phyloP scores from a whole-genome alignment of 1,140 invertebrate genomes.

The Bombyx mori region DNA sequence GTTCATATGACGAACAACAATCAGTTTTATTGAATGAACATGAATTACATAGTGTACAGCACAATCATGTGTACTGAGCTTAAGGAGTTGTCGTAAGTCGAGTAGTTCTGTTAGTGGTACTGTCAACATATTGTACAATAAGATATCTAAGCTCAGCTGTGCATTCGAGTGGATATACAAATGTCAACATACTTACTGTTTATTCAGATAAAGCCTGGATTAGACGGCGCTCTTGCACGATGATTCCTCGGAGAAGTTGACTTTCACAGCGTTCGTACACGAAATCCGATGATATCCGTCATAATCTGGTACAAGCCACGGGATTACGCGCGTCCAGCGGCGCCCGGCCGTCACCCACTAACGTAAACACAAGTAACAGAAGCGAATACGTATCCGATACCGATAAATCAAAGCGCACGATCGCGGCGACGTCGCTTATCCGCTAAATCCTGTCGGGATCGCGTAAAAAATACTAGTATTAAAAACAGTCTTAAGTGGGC shows the following conservation, averaged over 20 bases:
- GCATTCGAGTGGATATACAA: background rate
- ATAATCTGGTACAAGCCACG: constrained; percentile 61
- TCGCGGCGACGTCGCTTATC: constrained; percentile 58
- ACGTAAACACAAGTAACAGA: constrained; percentile 63
- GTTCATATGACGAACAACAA: too few relatives aligned
- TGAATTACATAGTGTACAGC: too few relatives aligned
- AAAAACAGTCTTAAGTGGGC: constrained; percentile 71
- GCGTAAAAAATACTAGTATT: constrained; percentile 71
- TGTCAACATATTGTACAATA: too few relatives aligned
- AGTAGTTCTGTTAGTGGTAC: too few relatives aligned
- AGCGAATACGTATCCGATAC: constrained; percentile 49
- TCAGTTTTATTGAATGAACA: too few relatives aligned
- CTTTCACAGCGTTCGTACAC: constrained; percentile 46
- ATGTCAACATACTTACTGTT: constrained; percentile 8
- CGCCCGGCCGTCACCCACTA: constrained; percentile 55
- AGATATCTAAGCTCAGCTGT: too few relatives aligned
- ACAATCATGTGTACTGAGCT: too few relatives aligned
- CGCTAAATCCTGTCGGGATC: constrained; percentile 68
- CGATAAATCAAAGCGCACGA: constrained; percentile 69
- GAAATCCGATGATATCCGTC: constrained; percentile 61
- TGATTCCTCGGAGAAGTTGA: constrained; percentile 21
- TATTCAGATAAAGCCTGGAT: constrained; percentile 6
- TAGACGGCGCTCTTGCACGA: constrained; percentile 3
- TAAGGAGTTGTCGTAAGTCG: too few relatives aligned
- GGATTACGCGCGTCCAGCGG: constrained; percentile 50